Evolutionary conservation across 2,797 vertebrate species (phyloP).

Genomic region (Hydrolagus colliei): DNA sequence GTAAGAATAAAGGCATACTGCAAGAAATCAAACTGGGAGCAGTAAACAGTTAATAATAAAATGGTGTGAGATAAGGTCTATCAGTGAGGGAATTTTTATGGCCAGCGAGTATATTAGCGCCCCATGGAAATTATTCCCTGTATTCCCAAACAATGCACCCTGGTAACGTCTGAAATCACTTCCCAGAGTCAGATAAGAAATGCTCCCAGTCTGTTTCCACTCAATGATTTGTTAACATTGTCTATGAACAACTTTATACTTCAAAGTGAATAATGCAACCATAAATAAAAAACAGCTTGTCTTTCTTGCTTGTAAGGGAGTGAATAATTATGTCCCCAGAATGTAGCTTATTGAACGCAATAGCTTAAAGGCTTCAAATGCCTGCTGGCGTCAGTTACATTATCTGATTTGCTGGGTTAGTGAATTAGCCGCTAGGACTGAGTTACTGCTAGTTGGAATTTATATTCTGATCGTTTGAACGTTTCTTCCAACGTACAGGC

Average conservation of each 20-base stretch:
- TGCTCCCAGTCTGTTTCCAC: slow-evolving; percentile 28
- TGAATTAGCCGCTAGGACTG: slow-evolving; percentile 67
- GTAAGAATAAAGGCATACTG: neutral
- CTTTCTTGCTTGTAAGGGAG: slow-evolving; percentile 54
- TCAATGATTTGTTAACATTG: slow-evolving; percentile 41
- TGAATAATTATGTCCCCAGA: slow-evolving; percentile 58
- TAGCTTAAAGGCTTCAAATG: slow-evolving; percentile 61
- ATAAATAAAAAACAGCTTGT: slow-evolving; percentile 53
- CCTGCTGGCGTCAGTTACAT: slow-evolving; percentile 60
- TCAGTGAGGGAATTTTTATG: neutral
- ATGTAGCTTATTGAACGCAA: slow-evolving; percentile 61
- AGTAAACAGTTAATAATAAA: neutral
- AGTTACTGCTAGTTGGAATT: slow-evolving; percentile 68
- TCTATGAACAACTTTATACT: slow-evolving; percentile 38
- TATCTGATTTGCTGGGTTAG: slow-evolving; percentile 65
- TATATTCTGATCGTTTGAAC: slow-evolving; percentile 58
- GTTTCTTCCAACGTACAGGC: slow-evolving; percentile 39
- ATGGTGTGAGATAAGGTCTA: neutral
- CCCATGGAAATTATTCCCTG: neutral
- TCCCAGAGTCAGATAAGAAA: slow-evolving; percentile 39
- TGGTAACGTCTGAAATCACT: slow-evolving; percentile 34
- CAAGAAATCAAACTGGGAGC: slow-evolving; percentile 10
- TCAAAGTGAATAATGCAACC: slow-evolving; percentile 46
- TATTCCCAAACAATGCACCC: slow-evolving; percentile 22
- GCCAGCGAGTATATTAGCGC: neutral